Evolutionary conservation across 2,797 vertebrate genomes (phyloP).

Genomic region (Zonotrichia albicollis): DNA sequence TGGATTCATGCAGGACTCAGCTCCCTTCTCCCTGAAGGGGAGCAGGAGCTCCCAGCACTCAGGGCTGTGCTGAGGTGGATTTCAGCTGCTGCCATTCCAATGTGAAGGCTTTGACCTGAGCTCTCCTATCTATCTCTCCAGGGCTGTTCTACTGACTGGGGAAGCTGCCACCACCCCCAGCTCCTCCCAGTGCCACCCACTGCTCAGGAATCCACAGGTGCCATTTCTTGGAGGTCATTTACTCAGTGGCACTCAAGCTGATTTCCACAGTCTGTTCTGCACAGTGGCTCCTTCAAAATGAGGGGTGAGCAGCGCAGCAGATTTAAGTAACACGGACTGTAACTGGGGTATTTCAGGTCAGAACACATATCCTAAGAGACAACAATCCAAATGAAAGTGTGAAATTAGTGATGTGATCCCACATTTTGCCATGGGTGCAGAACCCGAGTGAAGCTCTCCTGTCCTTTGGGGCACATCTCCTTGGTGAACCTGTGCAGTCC

Average conservation of each 20-base stretch:
- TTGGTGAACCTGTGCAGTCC: background rate
- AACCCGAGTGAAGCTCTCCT: background rate
- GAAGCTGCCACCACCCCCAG: background rate
- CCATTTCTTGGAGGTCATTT: background rate
- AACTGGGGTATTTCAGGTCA: background rate
- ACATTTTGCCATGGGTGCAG: background rate
- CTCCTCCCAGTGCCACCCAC: background rate
- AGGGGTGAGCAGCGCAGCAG: background rate
- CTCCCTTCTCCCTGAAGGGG: background rate
- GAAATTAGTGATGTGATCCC: background rate
- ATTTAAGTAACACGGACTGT: background rate
- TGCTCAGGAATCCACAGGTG: background rate
- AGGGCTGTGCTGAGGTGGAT: background rate
- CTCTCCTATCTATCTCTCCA: background rate
- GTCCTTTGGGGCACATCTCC: background rate
- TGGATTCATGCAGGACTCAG: background rate
- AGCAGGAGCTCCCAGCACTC: background rate
- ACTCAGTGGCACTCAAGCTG: background rate
- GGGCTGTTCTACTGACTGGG: background rate
- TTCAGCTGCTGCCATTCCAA: fast-evolving
- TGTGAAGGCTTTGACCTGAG: background rate
- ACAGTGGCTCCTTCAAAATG: background rate
- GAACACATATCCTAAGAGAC: background rate
- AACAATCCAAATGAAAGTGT: background rate
- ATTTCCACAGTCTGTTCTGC: background rate